Conservation (phyloP, 1,140 invertebrate species). For the Danaus melanippus region DNA sequence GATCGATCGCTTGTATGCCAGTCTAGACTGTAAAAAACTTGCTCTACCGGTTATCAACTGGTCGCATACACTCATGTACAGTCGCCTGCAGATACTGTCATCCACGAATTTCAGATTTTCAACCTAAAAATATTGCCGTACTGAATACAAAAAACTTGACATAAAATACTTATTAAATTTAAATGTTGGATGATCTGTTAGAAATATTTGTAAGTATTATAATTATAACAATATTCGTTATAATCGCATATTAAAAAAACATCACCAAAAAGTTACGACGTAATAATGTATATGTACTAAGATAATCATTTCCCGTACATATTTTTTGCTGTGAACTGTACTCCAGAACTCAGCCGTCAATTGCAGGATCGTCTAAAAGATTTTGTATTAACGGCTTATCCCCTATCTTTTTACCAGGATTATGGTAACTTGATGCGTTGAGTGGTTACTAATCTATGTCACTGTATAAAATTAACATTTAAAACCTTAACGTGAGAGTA, state of each 20-base stretch:
- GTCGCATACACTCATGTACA: slow-evolving; percentile 8
- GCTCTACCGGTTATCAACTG: slow-evolving; percentile 12
- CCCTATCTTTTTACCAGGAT: slow-evolving; percentile 15
- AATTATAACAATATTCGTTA: too few species aligned
- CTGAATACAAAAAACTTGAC: too few species aligned
- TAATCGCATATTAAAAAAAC: too few species aligned
- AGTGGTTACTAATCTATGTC: slow-evolving; percentile 8
- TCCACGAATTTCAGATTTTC: too few species aligned
- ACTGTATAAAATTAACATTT: slow-evolving; percentile 2
- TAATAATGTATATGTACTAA: too few species aligned
- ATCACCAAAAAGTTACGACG: too few species aligned
- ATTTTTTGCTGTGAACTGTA: too few species aligned
- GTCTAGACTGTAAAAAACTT: slow-evolving; percentile 22
- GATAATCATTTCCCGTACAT: too few species aligned
- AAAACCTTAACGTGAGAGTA: not conserved
- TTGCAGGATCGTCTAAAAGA: slow-evolving; percentile 16
- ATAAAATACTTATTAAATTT: too few species aligned
- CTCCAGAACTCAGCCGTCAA: not conserved
- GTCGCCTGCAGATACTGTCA: slow-evolving; percentile 1
- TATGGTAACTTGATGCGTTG: slow-evolving; percentile 13
- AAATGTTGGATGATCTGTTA: too few species aligned
- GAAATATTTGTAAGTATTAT: too few species aligned
- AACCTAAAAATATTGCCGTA: too few species aligned
- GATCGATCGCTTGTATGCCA: slow-evolving; percentile 10
- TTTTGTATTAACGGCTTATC: slow-evolving; percentile 16